Base-by-base conservation (phyloP, 1,140 invertebrate species). In the Heliconius congener region DNA sequence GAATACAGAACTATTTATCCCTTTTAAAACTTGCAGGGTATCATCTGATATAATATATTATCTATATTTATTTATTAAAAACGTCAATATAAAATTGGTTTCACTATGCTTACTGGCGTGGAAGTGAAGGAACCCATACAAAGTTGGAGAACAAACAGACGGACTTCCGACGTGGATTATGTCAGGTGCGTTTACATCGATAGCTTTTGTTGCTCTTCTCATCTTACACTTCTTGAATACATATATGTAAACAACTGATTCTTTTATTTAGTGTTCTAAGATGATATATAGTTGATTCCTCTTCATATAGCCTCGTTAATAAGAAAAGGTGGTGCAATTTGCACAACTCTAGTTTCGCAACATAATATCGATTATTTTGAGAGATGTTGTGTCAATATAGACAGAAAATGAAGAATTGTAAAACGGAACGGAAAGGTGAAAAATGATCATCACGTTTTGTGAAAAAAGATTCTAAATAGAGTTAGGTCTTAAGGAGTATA, bases 41-140 rank as follows among this genome's bases (percentile, higher is more conserved):
- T 66, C 60, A 27, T 27, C 9, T 30, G 23, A 30, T 27, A 66
- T 30, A 27, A 66, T n/a, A 66, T 66, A 16, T 66, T 30, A 27
- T 66, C 11, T 66, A 66, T 66, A 30, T 66, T 66, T 27, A 27
- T 27, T 66, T 13, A 30, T 30, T 30, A 66, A 30, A 66, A 66
- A 66, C 60, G 27, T 66, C 27, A 66, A 66, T 66, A 66, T 66
- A 66, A 30, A 30, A 16, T 66, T 66, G 23, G 9, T 66, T 66
- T 27, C n/a, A 13, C n/a, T 66, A 6, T 66, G 87, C 52, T 55
- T 70, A 80, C 77, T 30, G 57, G 77, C 57, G 81, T 86, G 86
- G 85, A 89, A 86, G 77, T 78, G 80, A 86, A 77, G 81, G 87
- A 88, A 76, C 76, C 88, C 90, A 9, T 87, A 87, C 73, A 88